Evolutionary conservation across 2,113 vertebrate species (phyloP).

Genomic region (Eurystomus gularis): DNA sequence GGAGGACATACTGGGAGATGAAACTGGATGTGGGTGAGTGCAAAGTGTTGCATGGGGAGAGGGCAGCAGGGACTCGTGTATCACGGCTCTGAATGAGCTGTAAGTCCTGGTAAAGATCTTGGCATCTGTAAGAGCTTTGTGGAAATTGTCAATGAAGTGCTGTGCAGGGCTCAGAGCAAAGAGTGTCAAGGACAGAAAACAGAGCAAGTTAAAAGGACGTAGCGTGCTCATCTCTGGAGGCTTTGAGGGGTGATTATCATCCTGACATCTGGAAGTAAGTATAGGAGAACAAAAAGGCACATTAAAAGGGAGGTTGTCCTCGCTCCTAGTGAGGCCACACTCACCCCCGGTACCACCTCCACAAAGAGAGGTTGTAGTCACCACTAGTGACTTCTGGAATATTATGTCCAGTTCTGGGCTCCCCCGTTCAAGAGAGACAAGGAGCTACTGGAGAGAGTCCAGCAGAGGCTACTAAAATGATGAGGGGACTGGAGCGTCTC

Average conservation of each 20-base stretch:
- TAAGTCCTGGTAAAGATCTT: fast-evolving
- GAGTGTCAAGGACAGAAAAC: not conserved
- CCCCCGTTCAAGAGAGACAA: not conserved
- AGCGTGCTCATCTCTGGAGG: not conserved
- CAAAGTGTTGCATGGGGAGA: not conserved
- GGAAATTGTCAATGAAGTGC: not conserved
- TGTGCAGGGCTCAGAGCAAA: not conserved
- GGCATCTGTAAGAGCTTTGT: not conserved
- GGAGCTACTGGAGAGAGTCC: not conserved
- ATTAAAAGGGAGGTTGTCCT: not conserved
- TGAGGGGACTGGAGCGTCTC: not conserved
- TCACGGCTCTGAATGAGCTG: not conserved
- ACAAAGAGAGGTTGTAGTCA: too few relatives aligned
- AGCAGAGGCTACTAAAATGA: not conserved
- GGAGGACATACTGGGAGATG: not conserved
- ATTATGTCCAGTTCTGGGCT: not conserved
- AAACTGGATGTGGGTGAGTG: too few relatives aligned
- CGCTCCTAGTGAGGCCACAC: not conserved
- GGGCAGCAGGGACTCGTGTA: fast-evolving
- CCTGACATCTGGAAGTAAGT: not conserved
- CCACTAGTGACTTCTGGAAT: too few relatives aligned
- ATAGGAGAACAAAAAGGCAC: not conserved
- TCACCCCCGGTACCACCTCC: too few relatives aligned
- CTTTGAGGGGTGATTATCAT: not conserved
- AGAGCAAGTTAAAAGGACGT: not conserved